Evolutionary conservation across 1,140 invertebrate genomes (phyloP), one percentile per base, ranked within the genome.

Genomic region (Lerema accius): DNA sequence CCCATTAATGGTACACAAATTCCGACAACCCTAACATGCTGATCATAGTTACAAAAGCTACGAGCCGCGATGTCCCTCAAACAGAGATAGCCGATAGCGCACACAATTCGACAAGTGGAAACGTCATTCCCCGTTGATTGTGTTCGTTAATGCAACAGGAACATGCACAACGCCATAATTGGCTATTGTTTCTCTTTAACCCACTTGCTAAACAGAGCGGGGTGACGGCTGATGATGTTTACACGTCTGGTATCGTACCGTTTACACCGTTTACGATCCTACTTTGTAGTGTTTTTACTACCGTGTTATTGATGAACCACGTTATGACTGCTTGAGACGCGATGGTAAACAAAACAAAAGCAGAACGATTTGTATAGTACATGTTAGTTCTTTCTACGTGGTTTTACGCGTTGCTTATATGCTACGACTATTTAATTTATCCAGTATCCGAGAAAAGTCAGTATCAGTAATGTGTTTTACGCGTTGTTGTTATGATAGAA

Each of bases 201-300:
- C 65, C 49, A 68, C 53, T 63, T 63, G 61, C 19, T 43, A 68
- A 63, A 58, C 55, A 63, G 65, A 63, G 60, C 65, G 65, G 42
- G 46, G 15, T 23, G 32, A 15, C 15, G 49, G 39, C 19, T 26
- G 37, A 37, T 53, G 32, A 51, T 37, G 49, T 37, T 17, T 50
- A 35, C 32, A 15, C 6, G 43, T 10, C n/a, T 46, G n/a, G 37
- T 51, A 15, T 0, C 28, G 9, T n/a, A 35, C 48, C 48, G 28
- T 50, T 50, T 50, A 16, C 26, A 14, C 28, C 28, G 45, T 26
- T 50, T 50, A 35, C 6, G 11, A 15, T 35, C 7, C 26, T 10
- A 50, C 6, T 4, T 50, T 50, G 28, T 16, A 32, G 48, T 37
- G 26, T 35, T 16, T 10, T 16, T 10, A 35, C 32, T 45, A n/a